Percentiles rank a stretch among this genome's conserved stretches.
These are phyloP conservation scores for Cathartes aura DNA, from an alignment of 2,113 vertebrate genomes.

Conservation along the genomic window DNA sequence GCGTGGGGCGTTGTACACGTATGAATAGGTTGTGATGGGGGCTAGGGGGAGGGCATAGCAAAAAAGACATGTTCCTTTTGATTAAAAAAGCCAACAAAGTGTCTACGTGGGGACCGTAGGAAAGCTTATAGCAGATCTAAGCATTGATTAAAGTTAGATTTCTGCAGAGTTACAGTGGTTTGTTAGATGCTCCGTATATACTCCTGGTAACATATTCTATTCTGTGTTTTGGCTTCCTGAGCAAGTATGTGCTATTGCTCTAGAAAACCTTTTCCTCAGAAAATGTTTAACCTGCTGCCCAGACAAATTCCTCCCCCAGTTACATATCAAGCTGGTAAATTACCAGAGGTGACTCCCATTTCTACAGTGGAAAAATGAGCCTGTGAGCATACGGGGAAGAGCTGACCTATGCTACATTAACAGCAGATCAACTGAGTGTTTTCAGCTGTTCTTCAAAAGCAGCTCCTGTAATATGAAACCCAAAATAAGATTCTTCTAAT, in stretches of 20 bases:
- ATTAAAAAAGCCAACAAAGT: background rate
- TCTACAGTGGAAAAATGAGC: background rate
- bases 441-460: background rate
- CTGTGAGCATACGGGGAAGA: background rate
- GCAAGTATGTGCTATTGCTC: background rate
- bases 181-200: background rate
- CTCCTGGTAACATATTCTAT: background rate
- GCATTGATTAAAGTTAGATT: background rate
- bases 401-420: background rate
- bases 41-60: background rate
- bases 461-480: background rate
- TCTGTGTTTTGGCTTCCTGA: background rate
- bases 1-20: accelerated
- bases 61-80: background rate
- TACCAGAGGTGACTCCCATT: background rate
- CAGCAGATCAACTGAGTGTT: background rate
- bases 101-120: background rate
- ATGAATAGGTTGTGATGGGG: background rate
- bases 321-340: background rate
- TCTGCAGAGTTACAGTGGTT: background rate
- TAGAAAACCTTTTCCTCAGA: background rate
- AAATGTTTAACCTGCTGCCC: background rate
- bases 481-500: background rate
- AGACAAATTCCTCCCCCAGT: background rate
- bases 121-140: background rate